phyloP scores from a whole-genome alignment of 1,140 invertebrate genomes.

The Drosophila hydei region DNA sequence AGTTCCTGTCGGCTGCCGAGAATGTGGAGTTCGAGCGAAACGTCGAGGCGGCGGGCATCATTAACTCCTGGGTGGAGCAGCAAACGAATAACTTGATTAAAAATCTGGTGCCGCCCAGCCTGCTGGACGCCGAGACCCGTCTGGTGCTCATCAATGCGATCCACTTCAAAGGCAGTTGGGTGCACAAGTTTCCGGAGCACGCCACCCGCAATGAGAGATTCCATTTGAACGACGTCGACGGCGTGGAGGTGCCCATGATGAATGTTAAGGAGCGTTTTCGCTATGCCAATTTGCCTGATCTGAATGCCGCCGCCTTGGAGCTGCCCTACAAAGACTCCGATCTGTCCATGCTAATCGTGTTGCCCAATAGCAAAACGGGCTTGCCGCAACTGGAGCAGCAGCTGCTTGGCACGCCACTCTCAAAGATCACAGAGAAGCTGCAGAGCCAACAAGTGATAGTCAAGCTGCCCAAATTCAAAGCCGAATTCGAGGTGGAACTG shows the following conservation, averaged over 20 bases:
- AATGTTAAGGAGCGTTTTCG: conserved; percentile 75
- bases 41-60: conserved; percentile 76
- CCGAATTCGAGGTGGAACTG: conserved; percentile 85
- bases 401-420: conserved; percentile 79
- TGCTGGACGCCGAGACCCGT: conserved; percentile 66
- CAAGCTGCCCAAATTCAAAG: conserved; percentile 87
- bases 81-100: conserved; percentile 86
- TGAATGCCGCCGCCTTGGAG: conserved; percentile 72
- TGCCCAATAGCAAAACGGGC: conserved; percentile 85
- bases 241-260: conserved; percentile 85
- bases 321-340: conserved; percentile 84
- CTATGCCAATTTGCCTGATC: conserved; percentile 55
- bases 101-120: conserved; percentile 84
- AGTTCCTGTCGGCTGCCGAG: conserved; percentile 78
- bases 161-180: conserved; percentile 86
- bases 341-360: conserved; percentile 86
- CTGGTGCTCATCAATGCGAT: conserved; percentile 88
- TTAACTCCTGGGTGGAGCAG: conserved; percentile 87
- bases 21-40: conserved; percentile 84
- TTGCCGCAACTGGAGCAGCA: conserved; percentile 84
- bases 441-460: conserved; percentile 83
- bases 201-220: conserved; percentile 59
- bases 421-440: conserved; percentile 69
- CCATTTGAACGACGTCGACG: conserved; percentile 51
- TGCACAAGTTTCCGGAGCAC: conserved; percentile 50